Percentiles rank a stretch among this genome's conserved stretches.
These are phyloP conservation scores for Folsomia candida DNA, from an alignment of 2,888 invertebrate species.

Conservation along the genomic window DNA sequence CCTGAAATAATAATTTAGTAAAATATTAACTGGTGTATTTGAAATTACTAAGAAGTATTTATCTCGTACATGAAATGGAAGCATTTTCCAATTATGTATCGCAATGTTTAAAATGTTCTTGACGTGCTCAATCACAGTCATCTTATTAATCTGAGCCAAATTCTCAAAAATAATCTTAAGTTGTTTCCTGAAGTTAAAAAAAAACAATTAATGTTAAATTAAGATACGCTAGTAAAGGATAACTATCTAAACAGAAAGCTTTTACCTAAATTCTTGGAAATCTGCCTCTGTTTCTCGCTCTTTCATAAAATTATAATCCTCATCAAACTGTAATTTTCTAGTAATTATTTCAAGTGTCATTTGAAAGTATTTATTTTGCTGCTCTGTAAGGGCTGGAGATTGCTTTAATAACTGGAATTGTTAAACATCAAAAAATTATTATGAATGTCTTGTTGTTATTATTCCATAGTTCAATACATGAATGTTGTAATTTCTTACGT, in stretches of 20 bases:
- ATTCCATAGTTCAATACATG: neutral
- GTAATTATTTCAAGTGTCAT: constrained; percentile 56
- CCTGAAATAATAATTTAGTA: constrained; percentile 49
- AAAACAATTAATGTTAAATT: neutral
- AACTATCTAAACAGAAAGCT: neutral
- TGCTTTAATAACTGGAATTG: constrained; percentile 54
- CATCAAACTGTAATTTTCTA: constrained; percentile 58
- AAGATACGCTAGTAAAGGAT: constrained; percentile 7
- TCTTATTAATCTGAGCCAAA: constrained; percentile 56
- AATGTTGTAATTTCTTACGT: constrained; percentile 50
- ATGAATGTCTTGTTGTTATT: no score
- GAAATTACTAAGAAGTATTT: no score
- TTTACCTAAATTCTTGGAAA: constrained; percentile 57
- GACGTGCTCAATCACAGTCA: constrained; percentile 55
- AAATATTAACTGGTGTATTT: neutral
- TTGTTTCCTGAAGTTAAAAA: constrained; percentile 55
- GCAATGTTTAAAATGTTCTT: constrained; percentile 54
- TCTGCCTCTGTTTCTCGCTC: constrained; percentile 60
- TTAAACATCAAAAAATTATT: neutral
- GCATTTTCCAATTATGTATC: constrained; percentile 55
- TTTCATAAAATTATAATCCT: constrained; percentile 57
- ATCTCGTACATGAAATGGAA: constrained; percentile 52
- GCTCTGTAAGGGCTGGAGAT: constrained; percentile 52
- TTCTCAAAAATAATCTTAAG: constrained; percentile 59
- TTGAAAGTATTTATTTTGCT: constrained; percentile 55